phyloP scores from a whole-genome alignment of 2,888 invertebrate genomes.

The Fabriciana adippe region DNA sequence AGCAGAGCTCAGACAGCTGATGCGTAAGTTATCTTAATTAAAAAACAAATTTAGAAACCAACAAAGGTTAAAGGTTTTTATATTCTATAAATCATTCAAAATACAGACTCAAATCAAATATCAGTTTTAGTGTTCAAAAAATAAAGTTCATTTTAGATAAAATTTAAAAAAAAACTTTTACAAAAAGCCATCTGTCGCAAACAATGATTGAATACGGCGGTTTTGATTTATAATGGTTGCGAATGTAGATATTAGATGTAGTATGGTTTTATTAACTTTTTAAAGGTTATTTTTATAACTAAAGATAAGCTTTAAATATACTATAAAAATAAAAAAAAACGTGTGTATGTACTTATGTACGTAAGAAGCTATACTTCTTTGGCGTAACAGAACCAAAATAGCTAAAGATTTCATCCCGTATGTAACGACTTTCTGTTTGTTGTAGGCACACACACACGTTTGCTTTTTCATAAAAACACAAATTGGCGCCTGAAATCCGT shows the following conservation, averaged over 20 bases:
- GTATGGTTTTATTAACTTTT: not conserved
- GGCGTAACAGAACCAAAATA: no score
- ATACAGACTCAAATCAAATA: constrained; percentile 1
- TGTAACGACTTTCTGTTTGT: no score
- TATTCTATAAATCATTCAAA: not conserved
- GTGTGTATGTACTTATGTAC: no score
- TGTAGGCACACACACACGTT: no score
- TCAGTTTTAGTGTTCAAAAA: constrained; percentile 11
- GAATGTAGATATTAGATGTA: constrained; percentile 29
- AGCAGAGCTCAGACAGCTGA: not conserved
- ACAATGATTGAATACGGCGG: constrained; percentile 47
- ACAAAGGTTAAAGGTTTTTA: not conserved
- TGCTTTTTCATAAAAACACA: no score
- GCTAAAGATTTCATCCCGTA: no score
- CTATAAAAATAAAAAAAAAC: no score
- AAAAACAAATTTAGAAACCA: not conserved
- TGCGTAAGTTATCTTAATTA: not conserved
- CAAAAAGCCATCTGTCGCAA: constrained; percentile 46
- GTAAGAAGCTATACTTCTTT: no score
- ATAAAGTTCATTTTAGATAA: constrained; percentile 38
- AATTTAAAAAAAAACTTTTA: constrained; percentile 22
- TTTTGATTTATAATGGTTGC: constrained; percentile 47
- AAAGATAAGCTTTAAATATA: no score
- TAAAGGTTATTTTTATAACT: not conserved
- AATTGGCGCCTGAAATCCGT: no score